Evolutionary conservation across 2,113 vertebrate species (phyloP).

Genomic region (Gallinago media): DNA sequence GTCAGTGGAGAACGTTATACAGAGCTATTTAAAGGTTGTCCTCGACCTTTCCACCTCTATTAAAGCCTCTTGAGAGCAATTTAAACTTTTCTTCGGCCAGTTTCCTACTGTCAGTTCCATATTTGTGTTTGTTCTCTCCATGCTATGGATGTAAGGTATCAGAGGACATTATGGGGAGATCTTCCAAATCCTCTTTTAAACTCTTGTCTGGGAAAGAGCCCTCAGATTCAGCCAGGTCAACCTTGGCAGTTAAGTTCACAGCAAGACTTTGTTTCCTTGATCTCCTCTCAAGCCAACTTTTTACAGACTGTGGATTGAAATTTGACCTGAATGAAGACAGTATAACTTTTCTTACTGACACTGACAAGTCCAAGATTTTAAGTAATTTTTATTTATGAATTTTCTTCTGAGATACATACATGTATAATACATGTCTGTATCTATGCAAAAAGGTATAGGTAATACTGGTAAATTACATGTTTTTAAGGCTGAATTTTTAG

Average conservation of each 20-base stretch:
- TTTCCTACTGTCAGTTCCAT: neutral
- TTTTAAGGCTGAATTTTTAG: neutral
- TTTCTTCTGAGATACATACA: neutral
- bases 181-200: constrained; percentile 39
- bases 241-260: constrained; percentile 5
- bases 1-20: neutral
- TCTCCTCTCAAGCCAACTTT: neutral
- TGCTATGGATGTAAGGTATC: neutral
- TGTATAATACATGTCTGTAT: neutral
- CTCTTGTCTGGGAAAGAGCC: neutral
- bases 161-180: neutral
- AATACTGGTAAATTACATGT: neutral
- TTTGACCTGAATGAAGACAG: neutral
- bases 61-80: neutral
- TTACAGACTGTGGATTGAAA: neutral
- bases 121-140: constrained; percentile 28
- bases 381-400: neutral
- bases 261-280: neutral
- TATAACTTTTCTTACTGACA: neutral
- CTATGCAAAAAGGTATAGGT: neutral
- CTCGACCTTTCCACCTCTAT: constrained; percentile 32
- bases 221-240: neutral
- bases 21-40: constrained; percentile 20
- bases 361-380: neutral
- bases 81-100: neutral